These are phyloP conservation scores for Actinernus sp. DNA, from an alignment of 92 coral and sea anemone species.

Conservation along the genomic window DNA sequence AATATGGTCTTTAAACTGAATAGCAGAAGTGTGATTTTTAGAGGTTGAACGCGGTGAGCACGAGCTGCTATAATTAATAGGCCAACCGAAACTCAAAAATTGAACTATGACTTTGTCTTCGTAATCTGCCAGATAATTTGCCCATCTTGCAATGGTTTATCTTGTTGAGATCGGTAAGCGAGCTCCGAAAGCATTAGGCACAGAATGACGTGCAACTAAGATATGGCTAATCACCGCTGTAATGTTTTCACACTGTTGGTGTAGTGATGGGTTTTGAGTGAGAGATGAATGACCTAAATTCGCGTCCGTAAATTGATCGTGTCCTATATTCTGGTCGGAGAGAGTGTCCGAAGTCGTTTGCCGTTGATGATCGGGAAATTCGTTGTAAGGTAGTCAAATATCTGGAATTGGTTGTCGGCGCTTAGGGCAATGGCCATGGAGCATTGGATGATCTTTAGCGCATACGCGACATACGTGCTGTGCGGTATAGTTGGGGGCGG, in stretches of 20 bases:
- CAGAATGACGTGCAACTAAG: constrained; percentile 4
- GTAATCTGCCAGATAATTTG: constrained; percentile 4
- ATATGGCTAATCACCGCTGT: constrained; percentile 10
- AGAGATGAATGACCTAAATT: background rate
- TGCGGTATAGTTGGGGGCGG: background rate
- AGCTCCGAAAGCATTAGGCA: constrained; percentile 31
- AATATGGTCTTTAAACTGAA: constrained; percentile 4
- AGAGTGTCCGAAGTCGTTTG: no score
- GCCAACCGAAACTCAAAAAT: constrained; percentile 30
- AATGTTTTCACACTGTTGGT: no score
- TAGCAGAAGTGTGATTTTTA: constrained; percentile 44
- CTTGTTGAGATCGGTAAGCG: background rate
- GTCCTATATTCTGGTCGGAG: no score
- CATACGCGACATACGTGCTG: constrained; percentile 4
- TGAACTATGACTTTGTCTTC: constrained; percentile 2
- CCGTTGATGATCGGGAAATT: no score
- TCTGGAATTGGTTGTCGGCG: no score
- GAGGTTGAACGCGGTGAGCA: constrained; percentile 6
- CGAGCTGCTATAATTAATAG: background rate
- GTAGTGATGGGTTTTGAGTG: no score
- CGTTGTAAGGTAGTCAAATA: no score
- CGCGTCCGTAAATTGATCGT: no score
- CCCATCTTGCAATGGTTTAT: constrained; percentile 6
- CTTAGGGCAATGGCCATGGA: no score
- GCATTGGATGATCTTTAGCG: constrained; percentile 4